Percentiles rank a stretch among this genome's conserved stretches.
These are phyloP conservation scores for Danio aesculapii DNA, from an alignment of 2,797 vertebrate species.

Conservation along the genomic window DNA sequence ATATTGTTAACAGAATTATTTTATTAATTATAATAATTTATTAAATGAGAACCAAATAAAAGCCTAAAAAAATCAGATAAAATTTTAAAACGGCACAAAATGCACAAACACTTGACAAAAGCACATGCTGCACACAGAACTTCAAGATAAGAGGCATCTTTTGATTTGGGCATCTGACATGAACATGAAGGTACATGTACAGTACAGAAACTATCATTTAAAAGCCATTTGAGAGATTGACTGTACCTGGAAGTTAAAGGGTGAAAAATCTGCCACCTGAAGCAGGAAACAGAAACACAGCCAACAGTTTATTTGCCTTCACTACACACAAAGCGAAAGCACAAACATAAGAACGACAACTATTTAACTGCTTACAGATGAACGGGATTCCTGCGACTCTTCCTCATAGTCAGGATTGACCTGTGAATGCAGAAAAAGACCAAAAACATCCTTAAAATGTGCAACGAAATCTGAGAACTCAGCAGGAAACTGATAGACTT, in stretches of 20 bases:
- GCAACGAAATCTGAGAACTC: background rate
- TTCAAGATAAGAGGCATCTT: background rate
- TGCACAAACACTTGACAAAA: background rate
- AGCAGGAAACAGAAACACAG: slow-evolving; percentile 69
- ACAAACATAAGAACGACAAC: background rate
- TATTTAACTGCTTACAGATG: slow-evolving; percentile 70
- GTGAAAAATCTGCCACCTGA: slow-evolving; percentile 82
- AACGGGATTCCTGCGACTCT: slow-evolving; percentile 77
- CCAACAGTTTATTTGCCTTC: slow-evolving; percentile 51
- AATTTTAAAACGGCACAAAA: background rate
- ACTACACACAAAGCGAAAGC: slow-evolving; percentile 25
- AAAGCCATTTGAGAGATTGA: slow-evolving; percentile 13
- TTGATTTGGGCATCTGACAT: background rate
- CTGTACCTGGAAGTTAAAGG: slow-evolving; percentile 85
- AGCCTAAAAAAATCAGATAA: background rate
- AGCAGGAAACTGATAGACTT: background rate
- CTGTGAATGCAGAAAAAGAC: slow-evolving; percentile 63
- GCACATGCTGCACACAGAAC: background rate
- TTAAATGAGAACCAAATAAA: too few species aligned
- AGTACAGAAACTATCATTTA: slow-evolving; percentile 4
- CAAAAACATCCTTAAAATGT: background rate
- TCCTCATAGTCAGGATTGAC: slow-evolving; percentile 83
- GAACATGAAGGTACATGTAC: slow-evolving; percentile 50
- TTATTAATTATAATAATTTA: too few species aligned
- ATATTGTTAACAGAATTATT: too few species aligned